Percentiles rank a stretch among this genome's conserved stretches.
These are phyloP conservation scores for Leptatherina wallacei DNA, from an alignment of 2,797 vertebrate species.

Conservation along the genomic window DNA sequence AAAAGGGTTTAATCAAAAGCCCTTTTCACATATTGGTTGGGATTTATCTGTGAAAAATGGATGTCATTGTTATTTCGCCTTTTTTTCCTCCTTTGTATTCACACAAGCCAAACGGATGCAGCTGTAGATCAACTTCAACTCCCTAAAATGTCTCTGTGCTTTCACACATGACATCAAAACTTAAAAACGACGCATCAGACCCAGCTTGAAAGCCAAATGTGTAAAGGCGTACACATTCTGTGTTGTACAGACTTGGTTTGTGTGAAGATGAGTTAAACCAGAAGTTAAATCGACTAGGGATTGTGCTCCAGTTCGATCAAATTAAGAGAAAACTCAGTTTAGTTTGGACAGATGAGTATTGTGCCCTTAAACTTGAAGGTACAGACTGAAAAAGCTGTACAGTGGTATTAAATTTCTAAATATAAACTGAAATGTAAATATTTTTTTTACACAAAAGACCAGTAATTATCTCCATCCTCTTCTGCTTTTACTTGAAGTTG, in stretches of 20 bases:
- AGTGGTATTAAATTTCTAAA: neutral
- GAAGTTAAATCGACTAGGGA: neutral
- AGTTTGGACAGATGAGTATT: neutral
- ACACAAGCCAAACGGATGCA: too few relatives aligned
- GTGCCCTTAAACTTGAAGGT: neutral
- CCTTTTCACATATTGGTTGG: too few relatives aligned
- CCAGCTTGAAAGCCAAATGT: too few relatives aligned
- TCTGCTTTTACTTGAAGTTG: neutral
- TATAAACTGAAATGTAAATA: neutral
- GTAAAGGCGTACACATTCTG: neutral
- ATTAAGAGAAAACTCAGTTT: neutral
- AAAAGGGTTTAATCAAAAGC: too few relatives aligned
- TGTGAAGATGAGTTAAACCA: neutral
- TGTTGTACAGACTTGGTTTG: neutral
- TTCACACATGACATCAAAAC: too few relatives aligned
- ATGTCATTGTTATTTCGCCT: too few relatives aligned
- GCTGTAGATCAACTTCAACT: too few relatives aligned
- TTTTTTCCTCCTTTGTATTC: too few relatives aligned
- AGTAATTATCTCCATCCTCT: neutral
- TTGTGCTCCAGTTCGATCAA: neutral
- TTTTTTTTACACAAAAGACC: neutral
- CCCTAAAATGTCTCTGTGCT: too few relatives aligned
- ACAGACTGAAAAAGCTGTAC: neutral
- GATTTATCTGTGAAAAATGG: too few relatives aligned
- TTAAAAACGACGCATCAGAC: too few relatives aligned